Evolutionary conservation across 2,113 vertebrate genomes (phyloP).

Genomic region (Caloenas nicobarica): DNA sequence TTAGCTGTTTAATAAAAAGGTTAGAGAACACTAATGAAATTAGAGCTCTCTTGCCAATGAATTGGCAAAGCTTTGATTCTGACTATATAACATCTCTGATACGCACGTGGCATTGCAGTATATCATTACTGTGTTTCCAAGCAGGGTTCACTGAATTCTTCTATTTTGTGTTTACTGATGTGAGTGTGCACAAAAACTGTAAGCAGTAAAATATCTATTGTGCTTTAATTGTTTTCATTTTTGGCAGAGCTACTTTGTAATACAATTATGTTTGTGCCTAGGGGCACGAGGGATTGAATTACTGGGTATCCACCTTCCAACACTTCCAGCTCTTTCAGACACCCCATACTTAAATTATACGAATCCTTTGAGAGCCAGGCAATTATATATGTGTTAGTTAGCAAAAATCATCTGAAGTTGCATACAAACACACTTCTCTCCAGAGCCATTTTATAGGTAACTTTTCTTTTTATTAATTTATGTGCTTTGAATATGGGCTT

Average conservation of each 20-base stretch:
- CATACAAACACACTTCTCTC: not conserved
- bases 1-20: not conserved
- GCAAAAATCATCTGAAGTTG: not conserved
- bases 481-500: not conserved
- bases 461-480: not conserved
- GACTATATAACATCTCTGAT: not conserved
- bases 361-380: not conserved
- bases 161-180: not conserved
- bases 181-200: not conserved
- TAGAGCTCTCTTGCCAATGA: not conserved
- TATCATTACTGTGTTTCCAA: not conserved
- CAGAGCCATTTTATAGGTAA: not conserved
- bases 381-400: not conserved
- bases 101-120: rapidly evolving
- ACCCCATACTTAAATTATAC: not conserved
- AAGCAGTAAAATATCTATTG: not conserved
- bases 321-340: not conserved
- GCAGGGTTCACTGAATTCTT: not conserved
- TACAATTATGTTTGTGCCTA: not conserved
- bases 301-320: not conserved
- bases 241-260: not conserved
- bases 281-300: not conserved
- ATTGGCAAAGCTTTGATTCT: not conserved
- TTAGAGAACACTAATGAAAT: not conserved
- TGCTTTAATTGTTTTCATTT: conserved; percentile 52